phyloP scores from a whole-genome alignment of 2,113 vertebrate genomes.

The Orientallactaga bullata region DNA sequence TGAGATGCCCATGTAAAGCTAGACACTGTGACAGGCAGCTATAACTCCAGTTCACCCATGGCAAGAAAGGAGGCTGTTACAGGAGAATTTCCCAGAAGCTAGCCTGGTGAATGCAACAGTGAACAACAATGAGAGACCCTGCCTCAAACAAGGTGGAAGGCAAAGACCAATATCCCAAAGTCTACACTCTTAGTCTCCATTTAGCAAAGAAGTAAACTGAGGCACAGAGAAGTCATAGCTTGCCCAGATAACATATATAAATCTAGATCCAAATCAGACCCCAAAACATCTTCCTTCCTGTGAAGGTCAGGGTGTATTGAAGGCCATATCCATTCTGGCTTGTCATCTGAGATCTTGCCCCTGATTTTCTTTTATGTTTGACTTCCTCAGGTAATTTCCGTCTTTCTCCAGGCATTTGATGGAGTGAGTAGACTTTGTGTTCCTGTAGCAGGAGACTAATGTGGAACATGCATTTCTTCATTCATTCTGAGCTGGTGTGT shows the following conservation, averaged over 20 bases:
- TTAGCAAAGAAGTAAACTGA: not conserved
- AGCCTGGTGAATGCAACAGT: no score
- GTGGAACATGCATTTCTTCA: conserved; percentile 69
- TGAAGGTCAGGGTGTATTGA: not conserved
- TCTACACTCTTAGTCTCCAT: not conserved
- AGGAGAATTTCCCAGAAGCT: no score
- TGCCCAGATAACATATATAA: not conserved
- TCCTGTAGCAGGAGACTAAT: conserved; percentile 64
- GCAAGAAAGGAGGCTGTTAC: no score
- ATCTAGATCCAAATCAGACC: not conserved
- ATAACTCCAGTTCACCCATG: no score
- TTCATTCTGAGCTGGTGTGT: conserved; percentile 70
- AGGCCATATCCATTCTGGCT: not conserved
- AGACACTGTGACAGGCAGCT: no score
- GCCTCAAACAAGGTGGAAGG: no score
- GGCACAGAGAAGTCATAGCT: not conserved
- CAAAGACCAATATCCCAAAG: not conserved
- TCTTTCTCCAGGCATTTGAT: conserved; percentile 50
- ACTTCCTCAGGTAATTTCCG: conserved; percentile 50
- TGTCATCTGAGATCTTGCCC: not conserved
- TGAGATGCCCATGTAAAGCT: no score
- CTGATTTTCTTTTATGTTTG: conserved; percentile 31
- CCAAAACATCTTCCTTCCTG: not conserved
- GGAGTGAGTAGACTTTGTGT: conserved; percentile 25
- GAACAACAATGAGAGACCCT: no score